Evolutionary conservation across 2,797 vertebrate species (phyloP).

Genomic region (Coluber constrictor): DNA sequence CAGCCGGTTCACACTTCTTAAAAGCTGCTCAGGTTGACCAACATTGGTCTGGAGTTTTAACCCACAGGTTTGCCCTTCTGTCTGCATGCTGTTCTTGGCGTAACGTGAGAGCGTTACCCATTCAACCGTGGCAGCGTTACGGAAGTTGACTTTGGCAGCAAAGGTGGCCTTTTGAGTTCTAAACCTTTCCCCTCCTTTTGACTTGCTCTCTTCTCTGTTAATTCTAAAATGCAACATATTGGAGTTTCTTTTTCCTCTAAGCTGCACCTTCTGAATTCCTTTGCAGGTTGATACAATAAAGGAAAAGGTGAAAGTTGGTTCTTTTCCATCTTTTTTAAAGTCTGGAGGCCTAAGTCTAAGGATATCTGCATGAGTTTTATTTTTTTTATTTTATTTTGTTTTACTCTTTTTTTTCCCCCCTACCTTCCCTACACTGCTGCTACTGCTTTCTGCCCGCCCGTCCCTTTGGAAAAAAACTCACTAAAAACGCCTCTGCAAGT

Average conservation of each 20-base stretch:
- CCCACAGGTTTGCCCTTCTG: not conserved
- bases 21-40: not conserved
- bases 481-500: conserved; percentile 79
- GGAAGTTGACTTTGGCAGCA: not conserved
- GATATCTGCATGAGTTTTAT: conserved; percentile 89
- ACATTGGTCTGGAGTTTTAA: not conserved
- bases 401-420: conserved; percentile 49
- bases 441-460: conserved; percentile 75
- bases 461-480: conserved; percentile 72
- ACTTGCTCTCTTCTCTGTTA: conserved; percentile 82
- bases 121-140: not conserved
- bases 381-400: conserved; percentile 39
- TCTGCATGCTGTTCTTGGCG: not conserved
- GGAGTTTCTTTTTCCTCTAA: conserved; percentile 86
- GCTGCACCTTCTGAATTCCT: conserved; percentile 92
- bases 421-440: conserved; percentile 80
- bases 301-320: conserved; percentile 98
- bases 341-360: conserved; percentile 92
- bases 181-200: conserved; percentile 18
- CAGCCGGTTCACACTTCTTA: not conserved
- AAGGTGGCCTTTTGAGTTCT: not conserved
- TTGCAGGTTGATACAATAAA: conserved; percentile 96
- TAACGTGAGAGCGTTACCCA: not conserved
- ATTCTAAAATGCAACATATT: conserved; percentile 85
- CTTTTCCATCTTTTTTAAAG: conserved; percentile 97